These are phyloP conservation scores for Lymantria dispar DNA, from an alignment of 2,888 invertebrate genomes.

Conservation along the genomic window DNA sequence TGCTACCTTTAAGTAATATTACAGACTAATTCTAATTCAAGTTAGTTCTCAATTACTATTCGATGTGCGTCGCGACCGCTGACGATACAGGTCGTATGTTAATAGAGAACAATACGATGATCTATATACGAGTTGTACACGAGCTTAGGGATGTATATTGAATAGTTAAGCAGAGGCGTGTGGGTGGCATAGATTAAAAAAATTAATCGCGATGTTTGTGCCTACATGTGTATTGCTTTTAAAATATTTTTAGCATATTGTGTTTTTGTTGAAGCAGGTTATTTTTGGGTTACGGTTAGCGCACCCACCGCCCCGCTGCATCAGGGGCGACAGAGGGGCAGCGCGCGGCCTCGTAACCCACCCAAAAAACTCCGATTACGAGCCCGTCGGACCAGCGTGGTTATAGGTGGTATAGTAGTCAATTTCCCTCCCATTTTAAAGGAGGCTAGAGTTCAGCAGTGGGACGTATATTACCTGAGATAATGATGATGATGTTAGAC, in stretches of 20 bases:
- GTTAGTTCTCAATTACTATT: slow-evolving; percentile 43
- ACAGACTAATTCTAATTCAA: slow-evolving; percentile 62
- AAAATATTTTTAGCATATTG: neutral
- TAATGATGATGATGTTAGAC: no score
- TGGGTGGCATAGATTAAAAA: slow-evolving; percentile 45
- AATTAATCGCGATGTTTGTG: slow-evolving; percentile 1
- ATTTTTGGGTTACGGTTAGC: no score
- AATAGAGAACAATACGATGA: slow-evolving; percentile 77
- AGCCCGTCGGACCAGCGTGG: no score
- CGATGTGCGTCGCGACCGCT: slow-evolving; percentile 46
- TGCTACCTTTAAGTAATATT: slow-evolving; percentile 40
- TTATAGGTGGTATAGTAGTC: no score
- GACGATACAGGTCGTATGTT: slow-evolving; percentile 70
- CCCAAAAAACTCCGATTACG: no score
- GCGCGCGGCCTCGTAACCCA: no score
- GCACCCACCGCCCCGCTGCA: no score
- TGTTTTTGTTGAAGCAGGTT: neutral
- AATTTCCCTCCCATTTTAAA: no score
- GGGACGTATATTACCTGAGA: no score
- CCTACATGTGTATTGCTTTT: neutral
- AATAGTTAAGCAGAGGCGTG: slow-evolving; percentile 51
- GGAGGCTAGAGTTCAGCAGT: no score
- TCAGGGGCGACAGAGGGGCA: no score
- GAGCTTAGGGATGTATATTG: slow-evolving; percentile 61
- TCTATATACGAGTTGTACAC: slow-evolving; percentile 81